Percentiles rank a stretch among this genome's conserved stretches.
phyloP scores from a whole-genome alignment of 2,888 invertebrate species.

The Megaustenia siamemsis region DNA sequence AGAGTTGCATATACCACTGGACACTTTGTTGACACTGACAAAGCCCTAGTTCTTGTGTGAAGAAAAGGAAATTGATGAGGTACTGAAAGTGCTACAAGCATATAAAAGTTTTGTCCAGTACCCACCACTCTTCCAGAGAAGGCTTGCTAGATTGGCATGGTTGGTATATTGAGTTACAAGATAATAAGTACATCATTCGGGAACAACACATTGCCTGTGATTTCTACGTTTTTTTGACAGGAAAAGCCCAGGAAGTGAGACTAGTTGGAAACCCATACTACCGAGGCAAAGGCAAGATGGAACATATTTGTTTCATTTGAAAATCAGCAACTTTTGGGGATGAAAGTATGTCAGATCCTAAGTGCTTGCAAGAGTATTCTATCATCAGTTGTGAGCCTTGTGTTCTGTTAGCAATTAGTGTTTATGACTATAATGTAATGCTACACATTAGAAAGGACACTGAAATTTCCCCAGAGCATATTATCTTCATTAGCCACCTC shows the following conservation, averaged over 20 bases:
- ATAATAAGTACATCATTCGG: constrained; percentile 31
- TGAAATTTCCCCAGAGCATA: constrained; percentile 44
- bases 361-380: constrained; percentile 27
- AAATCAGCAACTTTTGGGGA: constrained; percentile 32
- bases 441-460: constrained; percentile 21
- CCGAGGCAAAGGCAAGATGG: not conserved
- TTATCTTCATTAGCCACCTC: constrained; percentile 39
- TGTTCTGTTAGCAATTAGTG: constrained; percentile 19
- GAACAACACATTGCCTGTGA: constrained; percentile 38
- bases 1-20: constrained; percentile 1
- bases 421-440: constrained; percentile 34
- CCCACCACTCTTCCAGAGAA: constrained; percentile 27
- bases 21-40: not conserved
- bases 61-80: constrained; percentile 32
- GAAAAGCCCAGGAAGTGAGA: constrained; percentile 36
- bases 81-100: constrained; percentile 4
- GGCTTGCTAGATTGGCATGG: constrained; percentile 44
- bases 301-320: not conserved
- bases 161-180: constrained; percentile 30
- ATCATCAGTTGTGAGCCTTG: constrained; percentile 29
- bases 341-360: constrained; percentile 42
- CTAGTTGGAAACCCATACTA: constrained; percentile 11
- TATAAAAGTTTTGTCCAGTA: constrained; percentile 43
- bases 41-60: constrained; percentile 1
- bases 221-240: constrained; percentile 35